Base-by-base conservation (phyloP, 2,113 vertebrate genomes). In the Myiozetetes cayanensis region DNA sequence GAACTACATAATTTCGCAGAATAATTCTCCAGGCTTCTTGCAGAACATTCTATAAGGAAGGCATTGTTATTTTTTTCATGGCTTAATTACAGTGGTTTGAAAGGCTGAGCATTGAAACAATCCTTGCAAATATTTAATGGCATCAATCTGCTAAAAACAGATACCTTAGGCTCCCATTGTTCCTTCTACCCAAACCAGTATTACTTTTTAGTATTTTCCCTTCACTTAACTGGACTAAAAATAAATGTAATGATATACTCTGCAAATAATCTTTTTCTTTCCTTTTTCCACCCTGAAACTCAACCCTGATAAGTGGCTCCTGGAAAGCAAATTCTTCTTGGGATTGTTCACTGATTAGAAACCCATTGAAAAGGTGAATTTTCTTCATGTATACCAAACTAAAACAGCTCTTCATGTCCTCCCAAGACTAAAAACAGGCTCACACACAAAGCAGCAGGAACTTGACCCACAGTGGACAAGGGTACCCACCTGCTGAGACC, bases 401-500 rank as follows among this genome's bases (percentile, higher is more conserved):
- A 49, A 70, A 88, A 31, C 10, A 66, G 35, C 10, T 66, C 55
- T 56, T 50, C 15, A 7, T 47, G 27, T 85, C 46, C 85, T 65
- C 75, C 72, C 31, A 90, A 84, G 39, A 78, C 9, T 33, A 39
- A 84, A 59, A 11, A 41, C 4, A 39, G 0, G 7, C 67, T 82
- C 35, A 47, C 35, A 63, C 62, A 71, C 22, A 50, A 86, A 83
- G 49, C 27, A 68, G 72, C 6, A 27, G 35, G 43, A 80, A 77
- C 21, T n/a, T 63, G 72, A 47, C 63, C 88, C 85, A 75, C 1
- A 1, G 44, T 30, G 55, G 46, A 79, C 49, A 85, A 83, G 63
- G 92, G 91, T 72, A 96, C 75, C 68, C 87, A 91, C 35, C 94
- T 93, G 82, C 50, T 90, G 79, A 90, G 18, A 5, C 28, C 50